A percentile compares a stretch with the other conserved stretches of the same genome.
phyloP scores from a whole-genome alignment of 2,113 vertebrate species.

The Gavialis gangeticus region DNA sequence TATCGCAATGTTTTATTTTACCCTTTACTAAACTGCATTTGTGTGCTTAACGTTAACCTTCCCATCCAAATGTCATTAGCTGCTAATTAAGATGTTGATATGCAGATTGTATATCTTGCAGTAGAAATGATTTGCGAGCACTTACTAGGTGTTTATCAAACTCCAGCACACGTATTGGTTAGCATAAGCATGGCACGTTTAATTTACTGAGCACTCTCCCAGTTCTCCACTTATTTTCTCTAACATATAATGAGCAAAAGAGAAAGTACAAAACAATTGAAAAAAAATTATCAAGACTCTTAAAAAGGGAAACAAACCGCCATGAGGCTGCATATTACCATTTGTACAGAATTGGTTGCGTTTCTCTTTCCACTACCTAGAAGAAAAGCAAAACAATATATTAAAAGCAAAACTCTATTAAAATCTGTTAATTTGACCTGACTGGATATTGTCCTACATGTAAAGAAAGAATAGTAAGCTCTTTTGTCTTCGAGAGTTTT shows the following conservation, averaged over 20 bases:
- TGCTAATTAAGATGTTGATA: slow-evolving; percentile 84
- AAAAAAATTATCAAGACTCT: slow-evolving; percentile 19
- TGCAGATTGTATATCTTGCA: slow-evolving; percentile 77
- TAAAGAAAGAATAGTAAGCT: slow-evolving; percentile 24
- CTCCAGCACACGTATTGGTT: slow-evolving; percentile 70
- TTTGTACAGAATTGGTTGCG: slow-evolving; percentile 24
- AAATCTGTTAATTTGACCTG: slow-evolving; percentile 15
- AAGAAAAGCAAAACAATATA: slow-evolving; percentile 15
- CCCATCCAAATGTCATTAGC: slow-evolving; percentile 79
- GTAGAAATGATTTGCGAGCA: slow-evolving; percentile 75
- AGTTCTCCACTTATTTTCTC: slow-evolving; percentile 59
- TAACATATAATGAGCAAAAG: slow-evolving; percentile 59
- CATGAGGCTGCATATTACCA: not conserved
- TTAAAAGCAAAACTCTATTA: not conserved
- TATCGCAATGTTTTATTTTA: slow-evolving; percentile 38
- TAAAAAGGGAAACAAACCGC: not conserved
- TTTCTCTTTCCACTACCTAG: slow-evolving; percentile 41
- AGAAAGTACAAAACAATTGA: not conserved
- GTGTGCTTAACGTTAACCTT: slow-evolving; percentile 73
- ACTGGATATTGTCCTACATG: not conserved
- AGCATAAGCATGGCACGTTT: slow-evolving; percentile 65
- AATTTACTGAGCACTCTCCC: slow-evolving; percentile 74
- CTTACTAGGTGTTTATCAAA: slow-evolving; percentile 80
- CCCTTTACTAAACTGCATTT: slow-evolving; percentile 48
- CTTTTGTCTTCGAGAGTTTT: slow-evolving; percentile 38